A percentile compares a stretch with the other conserved stretches of the same genome.
These are phyloP conservation scores for Sebastes oblongus DNA, from an alignment of 2,797 vertebrate genomes.

Conservation along the genomic window DNA sequence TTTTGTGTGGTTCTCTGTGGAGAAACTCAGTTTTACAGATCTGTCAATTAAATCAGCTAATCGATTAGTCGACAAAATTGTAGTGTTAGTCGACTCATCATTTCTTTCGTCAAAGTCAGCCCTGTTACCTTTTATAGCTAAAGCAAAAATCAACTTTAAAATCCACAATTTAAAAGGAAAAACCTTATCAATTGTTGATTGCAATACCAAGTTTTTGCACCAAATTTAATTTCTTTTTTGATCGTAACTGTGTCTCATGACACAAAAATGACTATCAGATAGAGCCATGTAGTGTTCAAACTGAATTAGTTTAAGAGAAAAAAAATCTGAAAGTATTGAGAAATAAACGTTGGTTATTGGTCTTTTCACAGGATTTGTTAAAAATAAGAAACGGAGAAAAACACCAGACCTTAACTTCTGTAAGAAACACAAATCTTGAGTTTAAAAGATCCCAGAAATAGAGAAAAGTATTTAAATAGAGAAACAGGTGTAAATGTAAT, in stretches of 20 bases:
- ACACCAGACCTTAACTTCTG: background rate
- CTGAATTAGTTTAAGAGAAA: background rate
- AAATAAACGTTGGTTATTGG: background rate
- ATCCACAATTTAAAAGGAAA: background rate
- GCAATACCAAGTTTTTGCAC: background rate
- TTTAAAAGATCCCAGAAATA: background rate
- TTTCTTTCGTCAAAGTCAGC: too few species aligned
- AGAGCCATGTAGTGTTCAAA: background rate
- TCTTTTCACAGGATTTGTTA: background rate
- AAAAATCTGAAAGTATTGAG: background rate
- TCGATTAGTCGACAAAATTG: too few species aligned
- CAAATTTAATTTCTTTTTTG: background rate
- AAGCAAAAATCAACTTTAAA: background rate
- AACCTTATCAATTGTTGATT: background rate
- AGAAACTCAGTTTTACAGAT: too few species aligned
- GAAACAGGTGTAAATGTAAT: background rate
- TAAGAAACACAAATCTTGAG: background rate
- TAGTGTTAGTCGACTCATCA: too few species aligned
- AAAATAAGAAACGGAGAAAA: background rate
- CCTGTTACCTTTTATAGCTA: too few species aligned
- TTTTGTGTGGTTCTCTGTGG: too few species aligned
- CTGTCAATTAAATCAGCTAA: too few species aligned
- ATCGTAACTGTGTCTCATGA: background rate
- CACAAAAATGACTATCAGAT: background rate
- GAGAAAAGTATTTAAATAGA: background rate